phyloP scores from a whole-genome alignment of 2,113 vertebrate genomes.

The Oenanthe melanoleuca region DNA sequence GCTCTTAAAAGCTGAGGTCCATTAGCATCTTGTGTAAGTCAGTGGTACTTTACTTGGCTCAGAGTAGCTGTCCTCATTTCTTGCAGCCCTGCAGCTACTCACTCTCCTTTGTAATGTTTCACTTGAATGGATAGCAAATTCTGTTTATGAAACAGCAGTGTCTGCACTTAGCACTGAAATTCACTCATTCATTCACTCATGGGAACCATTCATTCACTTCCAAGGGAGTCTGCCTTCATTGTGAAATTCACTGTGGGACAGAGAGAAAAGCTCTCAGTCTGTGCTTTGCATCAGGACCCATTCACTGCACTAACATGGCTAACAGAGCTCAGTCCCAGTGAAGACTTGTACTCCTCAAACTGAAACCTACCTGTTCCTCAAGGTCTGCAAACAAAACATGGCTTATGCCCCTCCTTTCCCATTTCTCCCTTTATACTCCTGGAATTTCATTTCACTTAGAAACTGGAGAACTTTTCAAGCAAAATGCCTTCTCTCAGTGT shows the following conservation, averaged over 20 bases:
- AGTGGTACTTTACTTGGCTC: background rate
- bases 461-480: background rate
- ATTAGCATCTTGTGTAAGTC: background rate
- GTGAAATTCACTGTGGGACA: background rate
- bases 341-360: background rate
- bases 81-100: conserved; percentile 36
- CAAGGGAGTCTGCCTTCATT: background rate
- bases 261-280: background rate
- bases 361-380: background rate
- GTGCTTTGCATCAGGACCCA: background rate
- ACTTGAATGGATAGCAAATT: conserved; percentile 9
- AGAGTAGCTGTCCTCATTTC: background rate
- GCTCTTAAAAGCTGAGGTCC: background rate
- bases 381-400: background rate
- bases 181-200: background rate
- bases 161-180: background rate
- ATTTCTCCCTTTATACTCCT: background rate
- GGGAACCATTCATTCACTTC: conserved; percentile 46
- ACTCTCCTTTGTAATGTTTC: background rate
- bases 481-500: background rate
- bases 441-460: background rate
- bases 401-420: background rate
- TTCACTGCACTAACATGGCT: background rate
- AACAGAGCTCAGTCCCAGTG: background rate
- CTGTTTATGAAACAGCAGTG: background rate